Percentiles rank a stretch among this genome's conserved stretches.
Conservation (phyloP, 2,888 invertebrate genomes). For the Diarsia mendica region DNA sequence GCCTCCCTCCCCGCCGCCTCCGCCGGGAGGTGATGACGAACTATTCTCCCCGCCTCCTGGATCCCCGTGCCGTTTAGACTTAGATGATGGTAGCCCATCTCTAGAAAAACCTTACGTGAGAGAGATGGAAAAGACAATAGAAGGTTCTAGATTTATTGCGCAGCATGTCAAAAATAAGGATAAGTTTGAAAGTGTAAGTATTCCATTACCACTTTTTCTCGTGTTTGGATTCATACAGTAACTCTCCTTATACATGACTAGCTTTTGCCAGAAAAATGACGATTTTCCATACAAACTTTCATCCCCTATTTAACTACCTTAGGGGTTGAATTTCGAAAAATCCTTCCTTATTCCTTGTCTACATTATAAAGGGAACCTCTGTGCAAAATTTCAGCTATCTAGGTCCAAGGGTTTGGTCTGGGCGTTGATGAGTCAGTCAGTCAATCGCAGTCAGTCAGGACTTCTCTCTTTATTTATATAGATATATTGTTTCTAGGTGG, state of each 20-base stretch:
- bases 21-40: constrained; percentile 95
- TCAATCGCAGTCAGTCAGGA: too few species aligned
- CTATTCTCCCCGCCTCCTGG: constrained; percentile 95
- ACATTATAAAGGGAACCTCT: too few species aligned
- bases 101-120: constrained; percentile 95
- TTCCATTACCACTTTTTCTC: constrained; percentile 10
- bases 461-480: too few species aligned
- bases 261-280: too few species aligned
- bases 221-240: neutral
- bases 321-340: too few species aligned
- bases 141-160: constrained; percentile 97
- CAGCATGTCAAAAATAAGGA: constrained; percentile 98
- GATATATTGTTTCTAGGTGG: constrained; percentile 92
- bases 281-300: too few species aligned
- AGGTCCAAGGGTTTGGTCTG: too few species aligned
- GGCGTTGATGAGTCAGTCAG: too few species aligned
- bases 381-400: too few species aligned
- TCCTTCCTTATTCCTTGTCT: too few species aligned
- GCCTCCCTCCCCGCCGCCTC: constrained; percentile 93
- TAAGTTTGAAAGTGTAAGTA: constrained; percentile 97
- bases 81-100: constrained; percentile 93
- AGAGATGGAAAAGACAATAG: constrained; percentile 97
- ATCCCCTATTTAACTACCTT: too few species aligned
- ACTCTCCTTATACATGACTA: too few species aligned
- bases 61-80: constrained; percentile 90